Evolutionary conservation across 2,888 invertebrate species (phyloP).

Genomic region (Catocala nupta): DNA sequence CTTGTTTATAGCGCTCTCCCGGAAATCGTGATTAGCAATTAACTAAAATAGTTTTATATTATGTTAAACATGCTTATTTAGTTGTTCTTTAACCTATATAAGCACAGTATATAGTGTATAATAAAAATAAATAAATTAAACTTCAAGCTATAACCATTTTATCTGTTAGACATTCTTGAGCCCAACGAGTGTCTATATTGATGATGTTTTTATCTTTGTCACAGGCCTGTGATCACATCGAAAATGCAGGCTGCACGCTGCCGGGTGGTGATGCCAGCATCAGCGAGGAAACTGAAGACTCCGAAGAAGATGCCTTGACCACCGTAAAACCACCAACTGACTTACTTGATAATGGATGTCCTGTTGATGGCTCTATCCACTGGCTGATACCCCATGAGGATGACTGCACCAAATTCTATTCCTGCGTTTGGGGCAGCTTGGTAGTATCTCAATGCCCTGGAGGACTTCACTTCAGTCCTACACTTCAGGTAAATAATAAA

Average conservation of each 20-base stretch:
- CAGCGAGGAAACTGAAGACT: too few species aligned
- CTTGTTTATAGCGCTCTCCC: too few species aligned
- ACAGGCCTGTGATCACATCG: background rate
- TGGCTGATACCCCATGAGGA: slow-evolving; percentile 50
- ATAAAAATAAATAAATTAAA: too few species aligned
- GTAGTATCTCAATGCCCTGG: slow-evolving; percentile 44
- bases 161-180: too few species aligned
- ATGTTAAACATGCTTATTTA: too few species aligned
- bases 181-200: background rate
- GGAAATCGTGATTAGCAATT: too few species aligned
- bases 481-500: slow-evolving; percentile 46
- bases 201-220: background rate
- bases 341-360: slow-evolving; percentile 42
- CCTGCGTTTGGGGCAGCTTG: slow-evolving; percentile 45
- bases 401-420: slow-evolving; percentile 54
- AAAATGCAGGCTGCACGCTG: background rate
- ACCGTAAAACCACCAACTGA: background rate
- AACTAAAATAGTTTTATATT: too few species aligned
- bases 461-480: slow-evolving; percentile 55
- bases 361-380: slow-evolving; percentile 42
- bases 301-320: background rate
- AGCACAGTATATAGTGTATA: too few species aligned
- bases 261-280: background rate
- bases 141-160: too few species aligned
- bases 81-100: too few species aligned